Percentiles rank a stretch among this genome's conserved stretches.
Conservation (phyloP, 1,140 invertebrate species). For the Brachionus sp. region DNA sequence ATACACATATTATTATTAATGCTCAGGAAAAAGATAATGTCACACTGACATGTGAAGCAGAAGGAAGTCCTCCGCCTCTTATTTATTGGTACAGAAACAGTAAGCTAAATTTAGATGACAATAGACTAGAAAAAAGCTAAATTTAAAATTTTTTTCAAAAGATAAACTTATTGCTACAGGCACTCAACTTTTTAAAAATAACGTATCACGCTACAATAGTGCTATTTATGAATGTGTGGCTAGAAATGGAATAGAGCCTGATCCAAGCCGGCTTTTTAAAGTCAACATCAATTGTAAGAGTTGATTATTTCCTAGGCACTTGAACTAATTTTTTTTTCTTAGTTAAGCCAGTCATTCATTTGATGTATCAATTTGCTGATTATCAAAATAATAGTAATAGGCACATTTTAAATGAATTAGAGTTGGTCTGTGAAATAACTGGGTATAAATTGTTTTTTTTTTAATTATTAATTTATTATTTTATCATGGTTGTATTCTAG, state of each 20-base stretch:
- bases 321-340: not conserved
- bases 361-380: conserved; percentile 38
- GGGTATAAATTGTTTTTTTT: not conserved
- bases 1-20: conserved; percentile 38
- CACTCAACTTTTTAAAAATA: not conserved
- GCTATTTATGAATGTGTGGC: conserved; percentile 35
- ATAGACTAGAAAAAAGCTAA: no score
- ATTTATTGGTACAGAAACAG: conserved; percentile 44
- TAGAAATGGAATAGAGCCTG: conserved; percentile 41
- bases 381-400: not conserved
- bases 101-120: not conserved
- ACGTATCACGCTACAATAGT: not conserved
- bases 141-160: not conserved
- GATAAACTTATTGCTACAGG: conserved; percentile 39
- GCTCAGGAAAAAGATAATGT: conserved; percentile 13
- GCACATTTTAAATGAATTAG: not conserved
- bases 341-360: conserved; percentile 15
- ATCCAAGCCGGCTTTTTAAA: conserved; percentile 31
- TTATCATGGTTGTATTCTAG: not conserved
- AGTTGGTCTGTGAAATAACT: conserved; percentile 23
- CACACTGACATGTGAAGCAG: conserved; percentile 32
- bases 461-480: not conserved
- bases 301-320: not conserved
- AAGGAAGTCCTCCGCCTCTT: conserved; percentile 6
- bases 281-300: conserved; percentile 35